phyloP scores from a whole-genome alignment of 2,888 invertebrate genomes.

The Galeruca laticollis region DNA sequence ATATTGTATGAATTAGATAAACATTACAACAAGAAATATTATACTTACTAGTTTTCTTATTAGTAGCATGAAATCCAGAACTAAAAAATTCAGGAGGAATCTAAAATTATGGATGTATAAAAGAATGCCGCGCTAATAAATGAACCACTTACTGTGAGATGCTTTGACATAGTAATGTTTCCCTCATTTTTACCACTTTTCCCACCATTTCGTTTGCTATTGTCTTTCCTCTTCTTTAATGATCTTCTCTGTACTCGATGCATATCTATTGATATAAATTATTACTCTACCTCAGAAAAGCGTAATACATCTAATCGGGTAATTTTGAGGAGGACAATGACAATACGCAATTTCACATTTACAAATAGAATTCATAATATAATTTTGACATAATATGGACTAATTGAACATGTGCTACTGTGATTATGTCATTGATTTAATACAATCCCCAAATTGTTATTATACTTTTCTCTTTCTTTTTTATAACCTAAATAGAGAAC shows the following conservation, averaged over 20 bases:
- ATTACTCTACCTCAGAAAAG: no score
- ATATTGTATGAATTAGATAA: neutral
- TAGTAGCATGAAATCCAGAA: constrained; percentile 42
- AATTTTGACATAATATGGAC: constrained; percentile 33
- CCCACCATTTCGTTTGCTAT: constrained; percentile 29
- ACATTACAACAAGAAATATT: constrained; percentile 11
- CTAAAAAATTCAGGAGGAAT: constrained; percentile 46
- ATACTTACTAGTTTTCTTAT: constrained; percentile 40
- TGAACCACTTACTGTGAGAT: constrained; percentile 42
- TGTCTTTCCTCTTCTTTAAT: constrained; percentile 32
- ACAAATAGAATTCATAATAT: neutral
- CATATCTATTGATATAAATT: constrained; percentile 31
- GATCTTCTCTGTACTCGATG: constrained; percentile 30
- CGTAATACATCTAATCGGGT: neutral
- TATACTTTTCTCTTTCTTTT: no score
- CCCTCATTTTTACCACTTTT: constrained; percentile 45
- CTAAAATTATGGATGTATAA: constrained; percentile 36
- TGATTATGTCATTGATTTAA: neutral
- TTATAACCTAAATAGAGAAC: no score
- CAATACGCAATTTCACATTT: no score
- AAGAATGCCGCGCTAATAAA: constrained; percentile 1
- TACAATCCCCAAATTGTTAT: constrained; percentile 15
- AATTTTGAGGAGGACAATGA: neutral
- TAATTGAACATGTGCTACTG: constrained; percentile 1
- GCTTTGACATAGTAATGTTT: constrained; percentile 48